phyloP scores from a whole-genome alignment of 2,113 vertebrate species.

The Phylloscopus trochilus region DNA sequence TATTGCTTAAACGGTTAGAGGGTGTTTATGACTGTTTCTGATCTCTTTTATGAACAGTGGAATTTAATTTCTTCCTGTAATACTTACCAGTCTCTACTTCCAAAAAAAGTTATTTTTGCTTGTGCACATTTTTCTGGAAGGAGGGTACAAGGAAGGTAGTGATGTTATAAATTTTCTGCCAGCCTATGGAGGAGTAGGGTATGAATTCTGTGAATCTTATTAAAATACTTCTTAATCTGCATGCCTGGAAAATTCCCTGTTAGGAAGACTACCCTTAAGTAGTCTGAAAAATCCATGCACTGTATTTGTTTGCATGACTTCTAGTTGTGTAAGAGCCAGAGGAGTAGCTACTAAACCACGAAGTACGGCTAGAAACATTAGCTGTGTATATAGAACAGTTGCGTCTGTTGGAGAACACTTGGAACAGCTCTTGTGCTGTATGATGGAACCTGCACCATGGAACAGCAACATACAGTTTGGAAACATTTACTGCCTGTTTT shows the following conservation, averaged over 20 bases:
- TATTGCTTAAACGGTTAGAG: not conserved
- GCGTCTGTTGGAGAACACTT: not conserved
- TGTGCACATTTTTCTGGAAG: not conserved
- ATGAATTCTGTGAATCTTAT: not conserved
- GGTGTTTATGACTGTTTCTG: not conserved
- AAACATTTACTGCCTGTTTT: not conserved
- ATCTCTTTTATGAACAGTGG: not conserved
- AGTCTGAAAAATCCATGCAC: not conserved
- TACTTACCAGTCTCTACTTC: not conserved
- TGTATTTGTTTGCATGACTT: not conserved
- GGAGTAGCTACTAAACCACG: not conserved
- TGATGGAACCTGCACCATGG: not conserved
- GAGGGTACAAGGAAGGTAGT: not conserved
- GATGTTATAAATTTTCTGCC: not conserved
- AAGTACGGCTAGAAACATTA: not conserved
- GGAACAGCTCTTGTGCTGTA: rapidly evolving
- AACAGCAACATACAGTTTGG: not conserved
- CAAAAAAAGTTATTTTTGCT: not conserved
- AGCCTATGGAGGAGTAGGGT: not conserved
- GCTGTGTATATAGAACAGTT: not conserved
- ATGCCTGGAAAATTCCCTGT: not conserved
- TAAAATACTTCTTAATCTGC: not conserved
- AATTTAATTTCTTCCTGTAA: not conserved
- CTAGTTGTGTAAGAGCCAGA: not conserved
- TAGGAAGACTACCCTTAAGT: not conserved